These are phyloP conservation scores for Poeciliopsis prolifica DNA, from an alignment of 2,113 vertebrate species.

Conservation along the genomic window DNA sequence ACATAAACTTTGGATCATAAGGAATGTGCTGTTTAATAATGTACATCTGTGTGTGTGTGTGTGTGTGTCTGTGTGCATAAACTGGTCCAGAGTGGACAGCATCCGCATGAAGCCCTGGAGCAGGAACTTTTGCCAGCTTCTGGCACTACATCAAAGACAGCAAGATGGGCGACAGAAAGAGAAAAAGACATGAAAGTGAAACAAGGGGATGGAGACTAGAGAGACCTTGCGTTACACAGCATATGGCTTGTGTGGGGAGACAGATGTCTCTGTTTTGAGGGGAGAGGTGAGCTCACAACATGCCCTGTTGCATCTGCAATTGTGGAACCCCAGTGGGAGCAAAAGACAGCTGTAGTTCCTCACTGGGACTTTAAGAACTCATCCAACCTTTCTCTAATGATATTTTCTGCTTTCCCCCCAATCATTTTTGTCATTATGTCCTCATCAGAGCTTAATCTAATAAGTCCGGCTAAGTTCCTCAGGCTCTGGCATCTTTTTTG, in stretches of 20 bases:
- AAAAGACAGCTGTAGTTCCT: slow-evolving; percentile 57
- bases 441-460: slow-evolving; percentile 13
- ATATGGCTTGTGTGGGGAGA: slow-evolving; percentile 59
- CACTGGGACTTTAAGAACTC: slow-evolving; percentile 29
- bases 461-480: slow-evolving; percentile 5
- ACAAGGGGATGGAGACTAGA: slow-evolving; percentile 25
- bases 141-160: slow-evolving; percentile 69
- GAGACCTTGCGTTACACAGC: slow-evolving; percentile 48
- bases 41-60: background rate
- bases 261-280: slow-evolving; percentile 67
- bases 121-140: slow-evolving; percentile 49
- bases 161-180: slow-evolving; percentile 49
- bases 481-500: background rate
- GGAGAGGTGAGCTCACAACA: slow-evolving; percentile 47
- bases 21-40: slow-evolving; percentile 21
- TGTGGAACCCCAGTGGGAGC: slow-evolving; percentile 30
- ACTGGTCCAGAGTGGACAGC: slow-evolving; percentile 14
- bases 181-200: slow-evolving; percentile 69
- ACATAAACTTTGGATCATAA: background rate
- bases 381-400: slow-evolving; percentile 39
- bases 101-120: slow-evolving; percentile 32
- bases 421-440: slow-evolving; percentile 18
- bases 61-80: background rate
- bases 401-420: slow-evolving; percentile 26
- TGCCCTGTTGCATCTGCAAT: slow-evolving; percentile 41